These are phyloP conservation scores for Altica lythri DNA, from an alignment of 2,888 invertebrate genomes.

Conservation along the genomic window DNA sequence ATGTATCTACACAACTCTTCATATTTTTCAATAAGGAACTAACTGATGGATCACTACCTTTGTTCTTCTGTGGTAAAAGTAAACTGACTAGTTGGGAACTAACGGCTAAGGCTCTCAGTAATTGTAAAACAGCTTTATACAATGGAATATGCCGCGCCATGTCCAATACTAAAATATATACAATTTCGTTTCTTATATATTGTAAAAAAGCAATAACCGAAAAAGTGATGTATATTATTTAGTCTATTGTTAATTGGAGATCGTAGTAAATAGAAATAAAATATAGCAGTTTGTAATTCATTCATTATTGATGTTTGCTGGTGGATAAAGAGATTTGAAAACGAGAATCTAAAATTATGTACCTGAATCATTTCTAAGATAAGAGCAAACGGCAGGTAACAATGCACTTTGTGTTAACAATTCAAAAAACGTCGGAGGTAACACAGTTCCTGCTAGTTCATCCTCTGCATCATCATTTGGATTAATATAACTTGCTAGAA, in stretches of 20 bases:
- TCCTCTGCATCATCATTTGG: constrained; percentile 64
- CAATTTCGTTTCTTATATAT: too few species aligned
- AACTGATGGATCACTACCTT: constrained; percentile 64
- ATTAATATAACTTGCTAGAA: constrained; percentile 87
- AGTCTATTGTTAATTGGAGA: too few species aligned
- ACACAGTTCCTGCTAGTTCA: constrained; percentile 54
- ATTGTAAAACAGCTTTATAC: constrained; percentile 82
- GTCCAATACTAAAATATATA: constrained; percentile 72
- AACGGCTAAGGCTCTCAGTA: constrained; percentile 76
- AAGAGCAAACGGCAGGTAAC: constrained; percentile 85
- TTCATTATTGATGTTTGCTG: too few species aligned
- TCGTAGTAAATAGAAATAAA: too few species aligned
- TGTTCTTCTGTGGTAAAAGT: constrained; percentile 63
- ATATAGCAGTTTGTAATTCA: too few species aligned
- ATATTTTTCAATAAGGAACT: constrained; percentile 81
- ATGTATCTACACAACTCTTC: constrained; percentile 91
- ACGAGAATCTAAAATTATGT: too few species aligned
- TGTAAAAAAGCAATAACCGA: too few species aligned
- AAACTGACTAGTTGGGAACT: constrained; percentile 65
- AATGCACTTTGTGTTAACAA: constrained; percentile 82
- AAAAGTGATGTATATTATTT: too few species aligned
- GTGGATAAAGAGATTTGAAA: too few species aligned
- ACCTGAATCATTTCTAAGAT: constrained; percentile 91
- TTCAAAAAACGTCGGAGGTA: constrained; percentile 76
- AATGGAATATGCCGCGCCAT: constrained; percentile 96